phyloP scores from a whole-genome alignment of 2,113 vertebrate genomes.

The Falcunculus frontatus region DNA sequence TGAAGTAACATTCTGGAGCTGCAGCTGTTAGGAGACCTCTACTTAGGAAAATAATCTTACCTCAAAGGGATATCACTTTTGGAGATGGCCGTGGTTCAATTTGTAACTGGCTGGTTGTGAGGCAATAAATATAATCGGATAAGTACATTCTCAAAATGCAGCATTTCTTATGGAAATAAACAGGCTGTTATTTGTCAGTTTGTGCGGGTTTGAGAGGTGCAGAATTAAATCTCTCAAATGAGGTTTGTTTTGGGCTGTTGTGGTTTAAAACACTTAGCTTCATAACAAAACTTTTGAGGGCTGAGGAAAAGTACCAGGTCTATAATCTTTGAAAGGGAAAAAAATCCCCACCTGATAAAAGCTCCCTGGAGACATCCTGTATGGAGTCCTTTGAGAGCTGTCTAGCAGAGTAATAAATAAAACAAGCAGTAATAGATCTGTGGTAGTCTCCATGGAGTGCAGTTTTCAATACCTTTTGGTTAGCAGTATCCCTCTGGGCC shows the following conservation, averaged over 20 bases:
- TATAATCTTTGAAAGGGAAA: not conserved
- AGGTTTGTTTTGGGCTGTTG: conserved; percentile 1
- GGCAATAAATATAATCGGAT: not conserved
- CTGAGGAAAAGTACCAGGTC: not conserved
- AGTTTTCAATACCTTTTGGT: not conserved
- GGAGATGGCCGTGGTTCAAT: not conserved
- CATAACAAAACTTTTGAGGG: not conserved
- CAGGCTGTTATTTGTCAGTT: not conserved
- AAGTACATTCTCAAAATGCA: not conserved
- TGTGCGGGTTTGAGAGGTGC: not conserved
- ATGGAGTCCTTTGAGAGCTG: not conserved
- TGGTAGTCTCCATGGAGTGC: conserved; percentile 12
- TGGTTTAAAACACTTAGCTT: not conserved
- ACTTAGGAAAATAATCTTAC: conserved; percentile 39
- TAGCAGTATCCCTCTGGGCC: not conserved
- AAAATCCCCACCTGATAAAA: not conserved
- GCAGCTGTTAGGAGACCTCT: conserved; percentile 40
- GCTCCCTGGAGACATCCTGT: not conserved
- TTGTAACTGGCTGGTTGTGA: not conserved
- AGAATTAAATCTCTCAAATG: not conserved
- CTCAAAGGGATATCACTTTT: conserved; percentile 32
- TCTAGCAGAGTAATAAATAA: conserved; percentile 26
- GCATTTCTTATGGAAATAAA: not conserved
- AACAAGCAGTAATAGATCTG: conserved; percentile 31
- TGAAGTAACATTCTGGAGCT: conserved; percentile 20